Percentiles rank a stretch among this genome's conserved stretches.
phyloP scores from a whole-genome alignment of 2,797 vertebrate genomes.

The Lagocephalus sceleratus region DNA sequence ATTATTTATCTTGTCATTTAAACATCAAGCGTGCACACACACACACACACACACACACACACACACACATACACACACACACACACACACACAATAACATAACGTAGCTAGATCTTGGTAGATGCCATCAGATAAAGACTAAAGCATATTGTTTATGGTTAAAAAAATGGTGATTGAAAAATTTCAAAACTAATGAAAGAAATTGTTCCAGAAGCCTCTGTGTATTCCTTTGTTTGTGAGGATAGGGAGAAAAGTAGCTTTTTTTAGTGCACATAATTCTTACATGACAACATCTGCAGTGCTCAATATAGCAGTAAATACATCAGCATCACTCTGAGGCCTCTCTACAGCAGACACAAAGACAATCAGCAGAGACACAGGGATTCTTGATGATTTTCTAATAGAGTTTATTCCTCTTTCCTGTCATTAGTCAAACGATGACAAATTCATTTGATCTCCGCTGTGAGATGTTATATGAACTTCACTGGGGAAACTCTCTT shows the following conservation, averaged over 20 bases:
- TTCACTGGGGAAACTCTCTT: constrained; percentile 62
- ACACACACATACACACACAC: too few relatives aligned
- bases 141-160: constrained; percentile 41
- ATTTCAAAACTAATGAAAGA: constrained; percentile 60
- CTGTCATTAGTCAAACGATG: constrained; percentile 72
- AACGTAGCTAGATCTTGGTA: too few relatives aligned
- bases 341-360: constrained; percentile 47
- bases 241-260: constrained; percentile 25
- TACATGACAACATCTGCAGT: constrained; percentile 58
- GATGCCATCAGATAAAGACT: constrained; percentile 44
- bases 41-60: too few relatives aligned
- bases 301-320: constrained; percentile 54
- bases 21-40: too few relatives aligned
- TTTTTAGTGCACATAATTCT: constrained; percentile 52
- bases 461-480: constrained; percentile 69
- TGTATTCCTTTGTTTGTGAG: constrained; percentile 51
- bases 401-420: constrained; percentile 69
- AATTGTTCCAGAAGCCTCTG: constrained; percentile 53
- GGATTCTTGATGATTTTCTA: constrained; percentile 71
- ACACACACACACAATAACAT: too few relatives aligned
- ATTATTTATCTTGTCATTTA: too few relatives aligned
- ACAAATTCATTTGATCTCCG: constrained; percentile 69
- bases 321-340: constrained; percentile 56
- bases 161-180: constrained; percentile 54
- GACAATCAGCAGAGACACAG: constrained; percentile 50